phyloP scores from a whole-genome alignment of 2,797 vertebrate genomes.

The Kryptolebias ocellatus region DNA sequence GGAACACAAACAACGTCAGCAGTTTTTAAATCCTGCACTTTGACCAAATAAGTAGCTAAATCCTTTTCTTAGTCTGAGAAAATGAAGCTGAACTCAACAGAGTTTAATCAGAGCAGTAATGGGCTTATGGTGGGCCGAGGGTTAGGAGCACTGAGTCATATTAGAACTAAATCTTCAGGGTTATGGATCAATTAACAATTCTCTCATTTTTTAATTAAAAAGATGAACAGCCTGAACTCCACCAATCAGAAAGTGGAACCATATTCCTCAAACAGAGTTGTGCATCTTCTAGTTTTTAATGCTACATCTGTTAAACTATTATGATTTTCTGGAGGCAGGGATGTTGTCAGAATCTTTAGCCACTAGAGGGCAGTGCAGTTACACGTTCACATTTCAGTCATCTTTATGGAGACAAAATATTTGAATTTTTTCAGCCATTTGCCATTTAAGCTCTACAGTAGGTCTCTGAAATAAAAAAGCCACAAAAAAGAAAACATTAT shows the following conservation, averaged over 20 bases:
- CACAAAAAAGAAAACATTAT: no score
- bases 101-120: conserved; percentile 38
- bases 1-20: conserved; percentile 5
- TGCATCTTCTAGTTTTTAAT: no score
- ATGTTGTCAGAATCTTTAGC: background rate
- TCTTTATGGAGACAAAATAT: no score
- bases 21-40: conserved; percentile 37
- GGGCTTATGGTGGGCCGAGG: conserved; percentile 61
- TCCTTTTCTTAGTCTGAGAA: conserved; percentile 37
- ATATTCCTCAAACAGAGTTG: background rate
- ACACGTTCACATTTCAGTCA: background rate
- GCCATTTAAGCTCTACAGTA: no score
- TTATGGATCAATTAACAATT: conserved; percentile 26
- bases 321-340: no score
- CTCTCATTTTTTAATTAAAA: background rate
- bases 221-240: background rate
- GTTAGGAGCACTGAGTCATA: conserved; percentile 40
- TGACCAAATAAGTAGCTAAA: conserved; percentile 40
- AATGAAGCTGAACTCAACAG: conserved; percentile 44
- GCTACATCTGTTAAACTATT: no score
- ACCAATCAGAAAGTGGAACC: background rate
- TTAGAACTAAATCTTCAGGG: conserved; percentile 36
- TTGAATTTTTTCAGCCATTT: no score
- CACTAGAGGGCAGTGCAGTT: background rate
- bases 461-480: no score